Evolutionary conservation across 2,113 vertebrate genomes (phyloP).

Genomic region (Colaptes auratus): DNA sequence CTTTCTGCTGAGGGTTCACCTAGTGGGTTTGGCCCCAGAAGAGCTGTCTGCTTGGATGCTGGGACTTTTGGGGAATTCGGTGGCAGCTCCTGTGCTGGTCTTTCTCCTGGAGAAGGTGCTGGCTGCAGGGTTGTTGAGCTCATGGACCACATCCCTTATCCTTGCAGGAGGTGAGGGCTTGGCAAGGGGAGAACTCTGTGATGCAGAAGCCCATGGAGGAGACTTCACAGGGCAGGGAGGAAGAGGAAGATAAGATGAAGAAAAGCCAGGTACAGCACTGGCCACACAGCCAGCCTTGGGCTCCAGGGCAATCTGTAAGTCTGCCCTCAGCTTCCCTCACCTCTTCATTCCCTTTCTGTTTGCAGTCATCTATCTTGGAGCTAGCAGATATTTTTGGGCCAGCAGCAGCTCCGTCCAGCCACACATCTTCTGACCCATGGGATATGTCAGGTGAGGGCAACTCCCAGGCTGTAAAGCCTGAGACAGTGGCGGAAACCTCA

Average conservation of each 20-base stretch:
- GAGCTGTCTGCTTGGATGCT: constrained; percentile 4
- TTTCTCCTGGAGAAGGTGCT: constrained; percentile 1
- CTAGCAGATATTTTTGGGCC: constrained; percentile 91
- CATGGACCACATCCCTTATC: not conserved
- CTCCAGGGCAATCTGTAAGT: fast-evolving
- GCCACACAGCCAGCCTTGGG: not conserved
- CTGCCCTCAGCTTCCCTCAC: not conserved
- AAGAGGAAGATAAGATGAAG: constrained; percentile 79
- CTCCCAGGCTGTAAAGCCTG: not conserved
- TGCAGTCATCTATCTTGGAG: constrained; percentile 91
- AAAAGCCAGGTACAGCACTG: constrained; percentile 75
- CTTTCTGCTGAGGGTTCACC: constrained; percentile 12
- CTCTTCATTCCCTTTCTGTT: constrained; percentile 31
- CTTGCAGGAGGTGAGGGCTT: constrained; percentile 86
- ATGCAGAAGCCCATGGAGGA: constrained; percentile 81
- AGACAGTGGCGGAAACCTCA: not conserved
- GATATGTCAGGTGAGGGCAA: constrained; percentile 75
- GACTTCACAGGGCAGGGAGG: constrained; percentile 76
- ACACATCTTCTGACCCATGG: constrained; percentile 83
- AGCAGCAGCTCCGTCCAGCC: constrained; percentile 71
- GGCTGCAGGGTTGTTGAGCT: not conserved
- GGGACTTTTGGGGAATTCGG: not conserved
- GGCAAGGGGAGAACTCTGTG: constrained; percentile 85
- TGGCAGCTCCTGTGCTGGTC: constrained; percentile 33
- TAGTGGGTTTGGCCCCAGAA: not conserved